Conservation (phyloP, 2,888 invertebrate genomes). For the Anthrax anthrax region DNA sequence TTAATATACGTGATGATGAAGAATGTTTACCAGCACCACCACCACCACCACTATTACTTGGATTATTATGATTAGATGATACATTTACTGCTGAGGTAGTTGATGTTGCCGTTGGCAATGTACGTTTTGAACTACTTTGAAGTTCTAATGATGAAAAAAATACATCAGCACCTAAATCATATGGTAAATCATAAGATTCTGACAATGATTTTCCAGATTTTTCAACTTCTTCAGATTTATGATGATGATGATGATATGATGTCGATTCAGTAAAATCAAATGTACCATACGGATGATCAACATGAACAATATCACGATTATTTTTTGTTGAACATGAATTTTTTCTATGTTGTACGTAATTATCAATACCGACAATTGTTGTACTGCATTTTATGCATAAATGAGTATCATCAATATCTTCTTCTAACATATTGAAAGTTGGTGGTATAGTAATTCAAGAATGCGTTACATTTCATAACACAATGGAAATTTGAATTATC, state of each 20-base stretch:
- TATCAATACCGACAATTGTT: conserved; percentile 71
- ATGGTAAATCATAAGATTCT: conserved; percentile 36
- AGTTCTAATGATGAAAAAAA: conserved; percentile 75
- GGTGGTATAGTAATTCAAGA: too few relatives aligned
- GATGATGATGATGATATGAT: not conserved
- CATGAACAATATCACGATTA: conserved; percentile 13
- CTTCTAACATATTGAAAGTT: conserved; percentile 27
- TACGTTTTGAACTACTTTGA: conserved; percentile 50
- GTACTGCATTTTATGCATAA: conserved; percentile 75
- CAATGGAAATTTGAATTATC: too few relatives aligned
- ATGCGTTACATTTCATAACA: too few relatives aligned
- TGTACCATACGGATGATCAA: conserved; percentile 23
- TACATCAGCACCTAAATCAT: conserved; percentile 61
- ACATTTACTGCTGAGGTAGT: not conserved
- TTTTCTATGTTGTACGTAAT: conserved; percentile 73
- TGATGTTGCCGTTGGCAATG: not conserved
- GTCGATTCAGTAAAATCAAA: conserved; percentile 23
- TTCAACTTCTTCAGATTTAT: conserved; percentile 19
- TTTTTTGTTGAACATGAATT: conserved; percentile 42
- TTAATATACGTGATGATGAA: conserved; percentile 13
- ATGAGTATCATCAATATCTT: conserved; percentile 71
- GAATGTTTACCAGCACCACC: not conserved
- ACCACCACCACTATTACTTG: not conserved
- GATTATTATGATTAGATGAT: too few relatives aligned
- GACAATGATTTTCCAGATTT: conserved; percentile 25